A percentile compares a stretch with the other conserved stretches of the same genome.
phyloP scores from a whole-genome alignment of 2,113 vertebrate genomes.

The Mormoops blainvillei region DNA sequence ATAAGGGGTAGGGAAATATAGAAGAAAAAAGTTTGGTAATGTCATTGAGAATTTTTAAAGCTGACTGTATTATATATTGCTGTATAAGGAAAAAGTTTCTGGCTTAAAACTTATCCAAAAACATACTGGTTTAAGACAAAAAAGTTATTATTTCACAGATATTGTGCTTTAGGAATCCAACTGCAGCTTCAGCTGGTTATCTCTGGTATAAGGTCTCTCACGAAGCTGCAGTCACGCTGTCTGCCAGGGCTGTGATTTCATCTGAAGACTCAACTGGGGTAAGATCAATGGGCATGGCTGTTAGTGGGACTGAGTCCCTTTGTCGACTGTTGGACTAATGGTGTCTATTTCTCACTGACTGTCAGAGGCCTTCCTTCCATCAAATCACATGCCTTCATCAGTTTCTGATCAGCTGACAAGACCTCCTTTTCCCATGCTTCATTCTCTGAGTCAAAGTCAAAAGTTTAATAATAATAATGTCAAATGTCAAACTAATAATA shows the following conservation, averaged over 20 bases:
- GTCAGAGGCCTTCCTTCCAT: background rate
- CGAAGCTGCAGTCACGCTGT: background rate
- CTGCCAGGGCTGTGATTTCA: background rate
- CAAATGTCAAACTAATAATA: constrained; percentile 1
- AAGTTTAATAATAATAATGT: background rate
- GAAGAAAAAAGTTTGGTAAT: background rate
- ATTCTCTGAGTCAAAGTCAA: background rate
- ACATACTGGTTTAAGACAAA: background rate
- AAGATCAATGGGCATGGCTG: background rate
- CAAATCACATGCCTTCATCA: background rate
- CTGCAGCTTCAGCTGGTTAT: background rate
- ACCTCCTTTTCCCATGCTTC: background rate
- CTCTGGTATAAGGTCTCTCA: background rate
- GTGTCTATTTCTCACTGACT: background rate
- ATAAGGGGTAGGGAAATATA: background rate
- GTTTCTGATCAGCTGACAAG: background rate
- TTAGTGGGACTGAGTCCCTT: background rate
- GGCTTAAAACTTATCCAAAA: background rate
- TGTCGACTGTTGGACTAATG: background rate
- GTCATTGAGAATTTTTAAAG: background rate
- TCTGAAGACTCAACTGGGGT: background rate
- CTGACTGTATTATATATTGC: background rate
- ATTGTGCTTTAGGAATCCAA: background rate
- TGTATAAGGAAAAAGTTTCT: background rate
- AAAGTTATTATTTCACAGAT: background rate